Conservation (phyloP, 2,888 invertebrate genomes). For the Morpho helenor region DNA sequence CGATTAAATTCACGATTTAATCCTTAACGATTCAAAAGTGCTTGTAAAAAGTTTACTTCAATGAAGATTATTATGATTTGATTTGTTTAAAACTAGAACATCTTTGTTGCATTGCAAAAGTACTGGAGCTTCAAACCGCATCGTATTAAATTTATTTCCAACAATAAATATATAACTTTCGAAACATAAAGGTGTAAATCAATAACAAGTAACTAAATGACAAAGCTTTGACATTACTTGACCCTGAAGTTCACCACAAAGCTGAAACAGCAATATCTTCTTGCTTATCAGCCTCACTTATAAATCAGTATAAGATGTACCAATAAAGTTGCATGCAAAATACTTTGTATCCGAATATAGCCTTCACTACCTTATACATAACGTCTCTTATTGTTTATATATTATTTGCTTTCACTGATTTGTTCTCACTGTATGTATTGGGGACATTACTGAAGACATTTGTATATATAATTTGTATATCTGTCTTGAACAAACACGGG, state of each 20-base stretch:
- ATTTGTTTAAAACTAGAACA: too few species aligned
- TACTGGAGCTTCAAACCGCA: too few species aligned
- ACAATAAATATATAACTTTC: background rate
- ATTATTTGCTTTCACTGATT: too few species aligned
- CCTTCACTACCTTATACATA: background rate
- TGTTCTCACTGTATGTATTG: too few species aligned
- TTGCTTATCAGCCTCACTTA: conserved; percentile 1
- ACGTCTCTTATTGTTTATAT: background rate
- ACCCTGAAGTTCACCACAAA: conserved; percentile 1
- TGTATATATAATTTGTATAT: too few species aligned
- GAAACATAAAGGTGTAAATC: background rate
- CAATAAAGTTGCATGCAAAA: background rate
- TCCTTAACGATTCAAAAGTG: too few species aligned
- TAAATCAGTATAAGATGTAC: background rate
- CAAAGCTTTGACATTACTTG: background rate
- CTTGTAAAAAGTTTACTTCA: too few species aligned
- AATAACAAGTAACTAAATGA: background rate
- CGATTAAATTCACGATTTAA: too few species aligned
- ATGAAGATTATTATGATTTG: too few species aligned
- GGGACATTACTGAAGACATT: too few species aligned
- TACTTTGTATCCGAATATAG: background rate
- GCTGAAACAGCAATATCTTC: background rate
- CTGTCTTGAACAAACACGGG: background rate
- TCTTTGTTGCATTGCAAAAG: too few species aligned
- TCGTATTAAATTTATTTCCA: too few species aligned